These are phyloP conservation scores for Drosophila burlai DNA, from an alignment of 1,140 invertebrate species.

Conservation along the genomic window DNA sequence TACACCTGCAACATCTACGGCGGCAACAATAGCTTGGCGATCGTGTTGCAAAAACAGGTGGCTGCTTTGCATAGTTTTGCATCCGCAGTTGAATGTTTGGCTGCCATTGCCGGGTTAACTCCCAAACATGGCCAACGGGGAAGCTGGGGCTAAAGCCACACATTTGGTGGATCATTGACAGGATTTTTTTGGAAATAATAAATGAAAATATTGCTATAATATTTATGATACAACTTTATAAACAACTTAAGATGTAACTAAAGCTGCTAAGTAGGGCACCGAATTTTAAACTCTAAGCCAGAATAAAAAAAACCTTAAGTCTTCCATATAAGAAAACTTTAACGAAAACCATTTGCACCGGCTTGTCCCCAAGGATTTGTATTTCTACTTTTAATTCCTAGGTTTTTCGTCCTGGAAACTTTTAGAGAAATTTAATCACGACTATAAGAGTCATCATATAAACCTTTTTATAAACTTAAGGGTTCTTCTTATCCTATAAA, in stretches of 20 bases:
- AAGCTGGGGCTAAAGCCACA: not conserved
- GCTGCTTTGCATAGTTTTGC: conserved; percentile 25
- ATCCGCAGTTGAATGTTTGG: conserved; percentile 8
- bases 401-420: no score
- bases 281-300: no score
- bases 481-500: not conserved
- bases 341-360: no score
- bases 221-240: not conserved
- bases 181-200: not conserved
- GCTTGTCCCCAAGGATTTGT: no score
- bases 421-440: no score
- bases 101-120: conserved; percentile 2
- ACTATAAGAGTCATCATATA: no score
- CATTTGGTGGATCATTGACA: not conserved
- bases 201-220: not conserved
- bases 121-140: conserved; percentile 2
- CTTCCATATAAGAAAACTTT: no score
- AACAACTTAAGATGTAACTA: not conserved
- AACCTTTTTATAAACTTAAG: no score
- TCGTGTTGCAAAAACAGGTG: conserved; percentile 52
- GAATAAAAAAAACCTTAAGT: no score
- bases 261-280: no score
- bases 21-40: conserved; percentile 32
- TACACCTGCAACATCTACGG: conserved; percentile 25
- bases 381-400: no score